Percentiles rank a stretch among this genome's conserved stretches.
phyloP scores from a whole-genome alignment of 2,888 invertebrate species.

The Timema podura region DNA sequence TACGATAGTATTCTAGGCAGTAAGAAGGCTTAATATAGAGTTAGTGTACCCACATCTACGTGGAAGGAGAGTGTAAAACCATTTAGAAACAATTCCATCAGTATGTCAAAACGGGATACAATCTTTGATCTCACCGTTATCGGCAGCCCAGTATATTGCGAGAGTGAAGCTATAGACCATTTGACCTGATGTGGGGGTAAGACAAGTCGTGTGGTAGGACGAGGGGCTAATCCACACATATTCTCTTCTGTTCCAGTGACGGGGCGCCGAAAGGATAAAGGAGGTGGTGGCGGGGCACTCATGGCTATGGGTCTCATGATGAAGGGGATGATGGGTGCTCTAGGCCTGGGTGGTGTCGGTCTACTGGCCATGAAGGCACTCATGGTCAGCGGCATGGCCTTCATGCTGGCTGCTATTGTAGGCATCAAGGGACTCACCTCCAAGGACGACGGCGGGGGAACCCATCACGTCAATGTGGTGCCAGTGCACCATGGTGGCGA shows the following conservation, averaged over 20 bases:
- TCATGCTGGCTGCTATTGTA: slow-evolving; percentile 70
- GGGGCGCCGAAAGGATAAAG: slow-evolving; percentile 66
- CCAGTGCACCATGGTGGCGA: slow-evolving; percentile 46
- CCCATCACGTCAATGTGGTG: slow-evolving; percentile 44
- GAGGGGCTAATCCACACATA: too few species aligned
- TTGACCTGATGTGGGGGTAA: neutral
- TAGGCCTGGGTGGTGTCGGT: slow-evolving; percentile 71
- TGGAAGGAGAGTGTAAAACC: too few species aligned
- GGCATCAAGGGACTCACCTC: slow-evolving; percentile 68
- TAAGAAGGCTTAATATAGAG: too few species aligned
- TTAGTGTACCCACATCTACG: too few species aligned
- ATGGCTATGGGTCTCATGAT: slow-evolving; percentile 32
- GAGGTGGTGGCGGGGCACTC: slow-evolving; percentile 35
- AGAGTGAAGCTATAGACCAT: neutral
- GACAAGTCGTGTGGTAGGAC: neutral
- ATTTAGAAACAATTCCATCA: too few species aligned
- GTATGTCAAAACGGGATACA: too few species aligned
- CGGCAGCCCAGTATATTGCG: too few species aligned
- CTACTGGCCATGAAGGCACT: slow-evolving; percentile 68
- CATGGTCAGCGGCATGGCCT: slow-evolving; percentile 63
- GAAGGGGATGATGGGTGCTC: slow-evolving; percentile 64
- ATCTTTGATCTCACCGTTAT: too few species aligned
- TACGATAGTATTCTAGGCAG: too few species aligned
- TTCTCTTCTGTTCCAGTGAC: slow-evolving; percentile 36
- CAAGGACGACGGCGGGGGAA: slow-evolving; percentile 53